Conservation (phyloP, 2,113 vertebrate species). For the Crotalus viridis region DNA sequence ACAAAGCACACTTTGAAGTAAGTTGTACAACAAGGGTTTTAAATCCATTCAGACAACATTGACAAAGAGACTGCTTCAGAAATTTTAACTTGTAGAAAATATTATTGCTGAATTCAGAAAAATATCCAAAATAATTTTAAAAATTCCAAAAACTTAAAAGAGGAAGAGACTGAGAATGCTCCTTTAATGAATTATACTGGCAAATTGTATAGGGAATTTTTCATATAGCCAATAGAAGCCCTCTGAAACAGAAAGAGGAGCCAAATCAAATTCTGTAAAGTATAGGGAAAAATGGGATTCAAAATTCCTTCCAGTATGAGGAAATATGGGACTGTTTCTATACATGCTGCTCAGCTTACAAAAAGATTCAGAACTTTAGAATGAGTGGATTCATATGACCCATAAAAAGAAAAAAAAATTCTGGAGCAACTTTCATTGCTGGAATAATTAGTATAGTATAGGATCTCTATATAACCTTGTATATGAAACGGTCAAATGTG, state of each 20-base stretch:
- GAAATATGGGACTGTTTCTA: accelerated
- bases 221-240: not conserved
- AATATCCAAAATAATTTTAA: not conserved
- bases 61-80: slow-evolving; percentile 41
- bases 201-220: not conserved
- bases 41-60: slow-evolving; percentile 41
- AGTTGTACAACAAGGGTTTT: slow-evolving; percentile 35
- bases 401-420: not conserved
- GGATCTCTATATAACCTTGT: not conserved
- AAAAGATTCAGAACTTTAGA: not conserved
- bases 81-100: slow-evolving; percentile 25
- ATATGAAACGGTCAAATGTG: not conserved
- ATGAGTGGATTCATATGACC: not conserved
- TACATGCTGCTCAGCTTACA: not conserved
- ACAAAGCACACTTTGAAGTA: not conserved
- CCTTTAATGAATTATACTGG: not conserved
- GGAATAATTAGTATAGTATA: not conserved
- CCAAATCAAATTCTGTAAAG: not conserved
- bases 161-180: not conserved
- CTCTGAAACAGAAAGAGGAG: not conserved
- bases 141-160: not conserved
- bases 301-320: not conserved
- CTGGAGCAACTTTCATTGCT: not conserved
- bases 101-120: slow-evolving; percentile 28
- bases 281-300: not conserved